Conservation (phyloP, 1,140 invertebrate genomes). For the Nebria ingens region DNA sequence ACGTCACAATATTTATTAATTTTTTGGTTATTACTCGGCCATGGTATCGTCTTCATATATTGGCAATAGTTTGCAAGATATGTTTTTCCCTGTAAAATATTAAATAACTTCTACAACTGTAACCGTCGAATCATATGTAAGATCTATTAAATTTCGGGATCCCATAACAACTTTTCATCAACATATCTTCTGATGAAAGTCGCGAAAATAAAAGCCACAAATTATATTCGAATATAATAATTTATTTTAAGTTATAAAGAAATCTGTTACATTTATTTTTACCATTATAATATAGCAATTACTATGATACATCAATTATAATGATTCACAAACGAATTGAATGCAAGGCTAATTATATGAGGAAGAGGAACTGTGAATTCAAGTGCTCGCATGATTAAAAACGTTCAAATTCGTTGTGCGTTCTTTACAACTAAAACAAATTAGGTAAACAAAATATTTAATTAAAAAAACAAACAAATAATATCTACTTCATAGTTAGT, state of each 20-base stretch:
- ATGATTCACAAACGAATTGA: neutral
- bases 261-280: constrained; percentile 10
- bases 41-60: too few relatives aligned
- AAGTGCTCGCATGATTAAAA: neutral
- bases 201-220: neutral
- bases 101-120: too few relatives aligned
- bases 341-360: neutral
- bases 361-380: neutral
- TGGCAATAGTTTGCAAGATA: too few relatives aligned
- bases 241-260: constrained; percentile 10
- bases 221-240: constrained; percentile 8
- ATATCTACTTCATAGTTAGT: constrained; percentile 11
- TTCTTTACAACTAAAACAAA: too few relatives aligned
- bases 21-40: too few relatives aligned
- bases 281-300: constrained; percentile 3
- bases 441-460: neutral
- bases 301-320: constrained; percentile 1
- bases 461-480: neutral
- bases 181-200: too few relatives aligned
- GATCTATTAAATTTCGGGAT: too few relatives aligned
- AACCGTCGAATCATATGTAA: too few relatives aligned
- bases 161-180: too few relatives aligned
- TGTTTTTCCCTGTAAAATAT: too few relatives aligned
- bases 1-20: too few relatives aligned
- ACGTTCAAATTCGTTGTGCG: neutral